Evolutionary conservation across 1,140 invertebrate species (phyloP).

Genomic region (Bombus impatiens): DNA sequence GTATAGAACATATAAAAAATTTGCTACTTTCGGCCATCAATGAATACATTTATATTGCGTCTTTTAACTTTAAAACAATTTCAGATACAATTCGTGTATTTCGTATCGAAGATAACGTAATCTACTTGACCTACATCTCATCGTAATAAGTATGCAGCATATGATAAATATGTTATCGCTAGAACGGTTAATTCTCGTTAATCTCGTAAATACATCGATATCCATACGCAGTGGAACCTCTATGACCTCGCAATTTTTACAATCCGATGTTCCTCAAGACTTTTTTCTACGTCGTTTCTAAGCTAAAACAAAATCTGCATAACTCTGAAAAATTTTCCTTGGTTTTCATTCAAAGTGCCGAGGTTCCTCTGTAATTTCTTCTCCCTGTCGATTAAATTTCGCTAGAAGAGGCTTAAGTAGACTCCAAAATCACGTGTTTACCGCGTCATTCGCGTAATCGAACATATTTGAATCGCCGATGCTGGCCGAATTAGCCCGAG

Average conservation of each 20-base stretch:
- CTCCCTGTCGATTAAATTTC: not conserved
- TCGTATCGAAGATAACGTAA: not conserved
- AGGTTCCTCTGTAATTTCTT: not conserved
- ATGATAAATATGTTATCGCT: too few relatives aligned
- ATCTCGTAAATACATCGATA: too few relatives aligned
- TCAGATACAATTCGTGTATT: not conserved
- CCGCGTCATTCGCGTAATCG: slow-evolving; percentile 50
- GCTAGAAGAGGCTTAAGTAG: not conserved
- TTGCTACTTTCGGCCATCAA: not conserved
- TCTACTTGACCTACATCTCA: too few relatives aligned
- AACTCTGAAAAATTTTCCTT: too few relatives aligned
- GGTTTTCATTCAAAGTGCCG: too few relatives aligned
- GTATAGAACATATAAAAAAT: not conserved
- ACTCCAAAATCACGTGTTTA: slow-evolving; percentile 20
- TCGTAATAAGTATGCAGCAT: too few relatives aligned
- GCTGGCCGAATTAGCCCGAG: slow-evolving; percentile 65
- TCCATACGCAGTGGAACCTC: too few relatives aligned
- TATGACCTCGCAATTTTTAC: too few relatives aligned
- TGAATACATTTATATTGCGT: not conserved
- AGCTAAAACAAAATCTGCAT: too few relatives aligned
- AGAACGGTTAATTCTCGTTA: too few relatives aligned
- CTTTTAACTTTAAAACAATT: not conserved
- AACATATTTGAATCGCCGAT: slow-evolving; percentile 67
- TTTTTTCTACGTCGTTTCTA: too few relatives aligned
- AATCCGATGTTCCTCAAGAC: too few relatives aligned